phyloP scores from a whole-genome alignment of 2,113 vertebrate species.

The Urocolius indicus region DNA sequence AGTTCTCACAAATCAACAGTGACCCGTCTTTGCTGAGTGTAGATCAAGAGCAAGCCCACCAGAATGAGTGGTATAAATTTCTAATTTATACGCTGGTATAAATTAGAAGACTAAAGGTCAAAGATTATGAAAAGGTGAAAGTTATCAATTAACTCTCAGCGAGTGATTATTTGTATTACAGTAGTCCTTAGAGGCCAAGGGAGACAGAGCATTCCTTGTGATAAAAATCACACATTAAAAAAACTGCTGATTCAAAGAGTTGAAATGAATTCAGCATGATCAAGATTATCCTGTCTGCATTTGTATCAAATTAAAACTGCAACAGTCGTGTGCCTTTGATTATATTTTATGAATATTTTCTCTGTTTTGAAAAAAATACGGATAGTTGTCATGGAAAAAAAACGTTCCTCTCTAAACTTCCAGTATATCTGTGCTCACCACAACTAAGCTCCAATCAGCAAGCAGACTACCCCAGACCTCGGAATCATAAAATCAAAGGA shows the following conservation, averaged over 20 bases:
- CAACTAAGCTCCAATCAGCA: neutral
- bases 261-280: neutral
- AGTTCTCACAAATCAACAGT: neutral
- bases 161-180: neutral
- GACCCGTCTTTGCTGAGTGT: neutral
- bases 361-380: neutral
- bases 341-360: neutral
- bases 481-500: too few species aligned
- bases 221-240: neutral
- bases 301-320: neutral
- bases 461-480: neutral
- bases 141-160: slow-evolving; percentile 9
- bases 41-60: neutral
- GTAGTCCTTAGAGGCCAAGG: neutral
- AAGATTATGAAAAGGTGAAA: slow-evolving; percentile 13
- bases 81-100: neutral
- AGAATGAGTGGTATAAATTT: neutral
- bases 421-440: neutral
- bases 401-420: neutral
- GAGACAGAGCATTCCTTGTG: neutral
- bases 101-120: slow-evolving; percentile 2
- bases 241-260: neutral
- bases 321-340: neutral
- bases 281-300: neutral
- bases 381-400: neutral